Conservation (phyloP, 2,888 invertebrate species). For the Athalia rosae region DNA sequence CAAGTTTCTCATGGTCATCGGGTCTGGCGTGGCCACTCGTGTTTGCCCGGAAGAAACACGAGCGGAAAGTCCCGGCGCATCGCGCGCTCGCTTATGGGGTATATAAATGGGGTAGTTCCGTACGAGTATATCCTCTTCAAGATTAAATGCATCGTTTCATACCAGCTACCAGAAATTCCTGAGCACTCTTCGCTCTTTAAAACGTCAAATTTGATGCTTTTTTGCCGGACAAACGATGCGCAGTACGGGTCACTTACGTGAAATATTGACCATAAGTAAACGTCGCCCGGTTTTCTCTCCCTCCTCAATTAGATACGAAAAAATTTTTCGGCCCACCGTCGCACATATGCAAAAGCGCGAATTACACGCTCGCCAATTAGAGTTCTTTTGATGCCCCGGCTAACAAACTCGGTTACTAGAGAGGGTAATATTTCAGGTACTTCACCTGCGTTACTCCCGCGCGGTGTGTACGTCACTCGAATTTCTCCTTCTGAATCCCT, state of each 20-base stretch:
- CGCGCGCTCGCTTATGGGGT: no score
- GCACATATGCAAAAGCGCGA: not conserved
- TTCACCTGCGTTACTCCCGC: not conserved
- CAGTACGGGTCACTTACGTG: constrained; percentile 1
- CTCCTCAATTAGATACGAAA: not conserved
- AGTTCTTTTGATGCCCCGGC: constrained; percentile 13
- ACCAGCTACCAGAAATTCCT: not conserved
- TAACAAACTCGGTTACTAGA: not conserved
- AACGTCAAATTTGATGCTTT: not conserved
- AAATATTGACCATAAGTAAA: constrained; percentile 20
- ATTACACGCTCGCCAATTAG: constrained; percentile 1
- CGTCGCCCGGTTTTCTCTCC: not conserved
- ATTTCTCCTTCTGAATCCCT: not conserved
- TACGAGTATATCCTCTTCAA: constrained; percentile 27
- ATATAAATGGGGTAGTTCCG: no score
- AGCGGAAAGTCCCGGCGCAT: no score
- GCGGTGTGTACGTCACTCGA: not conserved
- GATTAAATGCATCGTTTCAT: constrained; percentile 24
- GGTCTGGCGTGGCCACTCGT: no score
- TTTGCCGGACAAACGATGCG: not conserved
- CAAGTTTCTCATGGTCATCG: no score
- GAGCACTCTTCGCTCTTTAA: constrained; percentile 34
- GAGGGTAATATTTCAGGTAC: constrained; percentile 10
- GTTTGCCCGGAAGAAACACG: no score
- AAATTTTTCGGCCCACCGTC: not conserved